These are phyloP conservation scores for Clusia tigrina DNA, from an alignment of 2,888 invertebrate genomes.

Conservation along the genomic window DNA sequence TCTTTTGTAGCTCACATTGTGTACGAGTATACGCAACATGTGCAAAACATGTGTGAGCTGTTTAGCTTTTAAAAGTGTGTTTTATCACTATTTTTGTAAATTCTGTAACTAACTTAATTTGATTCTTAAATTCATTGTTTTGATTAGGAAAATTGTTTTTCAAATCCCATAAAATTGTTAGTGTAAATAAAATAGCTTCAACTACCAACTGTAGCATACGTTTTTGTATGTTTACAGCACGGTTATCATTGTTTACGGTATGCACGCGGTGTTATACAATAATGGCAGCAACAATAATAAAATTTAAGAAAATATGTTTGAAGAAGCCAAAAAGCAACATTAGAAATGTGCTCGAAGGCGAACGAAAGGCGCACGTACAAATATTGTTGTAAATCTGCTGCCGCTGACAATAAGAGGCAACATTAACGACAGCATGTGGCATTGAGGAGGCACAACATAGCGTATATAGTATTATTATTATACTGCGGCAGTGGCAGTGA, in stretches of 20 bases:
- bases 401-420: background rate
- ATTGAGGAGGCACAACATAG: background rate
- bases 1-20: too few relatives aligned
- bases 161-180: too few relatives aligned
- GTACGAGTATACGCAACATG: too few relatives aligned
- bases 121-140: too few relatives aligned
- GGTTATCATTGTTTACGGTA: background rate
- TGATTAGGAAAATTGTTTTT: too few relatives aligned
- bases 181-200: background rate
- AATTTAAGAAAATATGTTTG: background rate
- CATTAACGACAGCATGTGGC: background rate
- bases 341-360: conserved; percentile 11
- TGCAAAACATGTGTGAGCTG: too few relatives aligned
- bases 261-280: conserved; percentile 3
- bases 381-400: conserved; percentile 2
- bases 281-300: background rate
- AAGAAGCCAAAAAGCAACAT: background rate
- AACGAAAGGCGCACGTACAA: too few relatives aligned
- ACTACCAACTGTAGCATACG: background rate
- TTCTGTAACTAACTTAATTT: too few relatives aligned
- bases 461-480: too few relatives aligned
- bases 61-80: background rate
- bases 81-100: too few relatives aligned
- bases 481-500: too few relatives aligned
- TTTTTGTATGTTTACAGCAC: background rate